phyloP scores from a whole-genome alignment of 2,113 vertebrate genomes.

The Coptodon rendalli region DNA sequence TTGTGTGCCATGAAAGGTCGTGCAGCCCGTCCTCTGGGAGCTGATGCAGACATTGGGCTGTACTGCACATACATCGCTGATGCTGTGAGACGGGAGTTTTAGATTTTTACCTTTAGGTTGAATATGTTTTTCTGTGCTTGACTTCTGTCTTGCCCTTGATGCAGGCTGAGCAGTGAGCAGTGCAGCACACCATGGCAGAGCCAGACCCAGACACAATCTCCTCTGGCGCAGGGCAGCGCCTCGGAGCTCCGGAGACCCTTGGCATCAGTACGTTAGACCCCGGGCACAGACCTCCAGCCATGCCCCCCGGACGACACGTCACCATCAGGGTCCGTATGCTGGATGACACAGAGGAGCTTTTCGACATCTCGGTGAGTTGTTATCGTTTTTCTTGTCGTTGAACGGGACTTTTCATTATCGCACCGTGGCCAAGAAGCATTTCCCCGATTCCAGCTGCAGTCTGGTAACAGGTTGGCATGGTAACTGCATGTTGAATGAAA shows the following conservation, averaged over 20 bases:
- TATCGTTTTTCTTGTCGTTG: not conserved
- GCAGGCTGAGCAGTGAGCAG: conserved; percentile 52
- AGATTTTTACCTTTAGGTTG: not conserved
- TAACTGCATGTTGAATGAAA: conserved; percentile 54
- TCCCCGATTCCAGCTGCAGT: conserved; percentile 24
- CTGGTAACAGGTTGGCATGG: conserved; percentile 64
- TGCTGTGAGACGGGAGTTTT: not conserved
- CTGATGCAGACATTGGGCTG: not conserved
- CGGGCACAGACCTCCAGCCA: conserved; percentile 82
- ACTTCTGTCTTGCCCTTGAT: not conserved
- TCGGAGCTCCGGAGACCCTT: conserved; percentile 87
- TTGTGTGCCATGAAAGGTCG: conserved; percentile 18
- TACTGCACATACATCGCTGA: not conserved
- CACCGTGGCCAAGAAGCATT: conserved; percentile 10
- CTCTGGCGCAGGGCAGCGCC: conserved; percentile 83
- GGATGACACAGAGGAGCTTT: conserved; percentile 92
- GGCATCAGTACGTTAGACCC: conserved; percentile 96
- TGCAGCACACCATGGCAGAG: conserved; percentile 82
- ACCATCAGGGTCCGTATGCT: conserved; percentile 92
- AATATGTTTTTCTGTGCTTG: not conserved
- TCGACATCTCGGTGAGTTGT: conserved; percentile 89
- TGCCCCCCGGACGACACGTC: conserved; percentile 84
- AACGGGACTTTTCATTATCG: conserved; percentile 7
- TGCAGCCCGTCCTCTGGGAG: conserved; percentile 8
- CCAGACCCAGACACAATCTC: conserved; percentile 83